Evolutionary conservation across 1,140 invertebrate genomes (phyloP), one percentile per base, ranked within the genome.

Genomic region (Atopsyche davidsoni): DNA sequence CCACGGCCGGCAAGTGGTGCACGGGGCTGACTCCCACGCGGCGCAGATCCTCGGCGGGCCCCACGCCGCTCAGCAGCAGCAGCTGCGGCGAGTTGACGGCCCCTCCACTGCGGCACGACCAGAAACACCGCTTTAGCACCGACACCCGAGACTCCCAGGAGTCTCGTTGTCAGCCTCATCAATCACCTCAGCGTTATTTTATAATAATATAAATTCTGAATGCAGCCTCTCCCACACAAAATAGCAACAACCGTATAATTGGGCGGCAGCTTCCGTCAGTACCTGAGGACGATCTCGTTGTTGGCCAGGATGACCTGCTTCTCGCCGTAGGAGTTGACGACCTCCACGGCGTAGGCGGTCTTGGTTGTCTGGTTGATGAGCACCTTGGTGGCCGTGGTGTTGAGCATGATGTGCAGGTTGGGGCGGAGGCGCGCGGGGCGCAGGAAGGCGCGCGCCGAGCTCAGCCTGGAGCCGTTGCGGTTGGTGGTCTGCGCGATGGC

Each of bases 401-500:
- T 82, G 0, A 85, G 55, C 49, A 77, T 60, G 0, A 90, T 70
- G 53, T 86, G 75, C 1, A 93, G 69, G 66, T 93, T 93, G 2
- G 66, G 62, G 0, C 93, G 73, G 0, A 86, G 64, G 2, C 87
- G 70, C 0, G 83, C 84, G 0, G 93, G 92, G 9, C 89, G 68
- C 0, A 98, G 68, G 60, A 92, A 97, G 0, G 87, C 92, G 62
- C 91, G 89, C 0, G 84, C 76, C 10, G 75, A 78, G 53, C 77
- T 86, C 56, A 80, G 75, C 17, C 87, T 73, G 10, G 72, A 71
- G 1, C 83, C 84, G 21, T 75, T 84, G 66, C 43, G 85, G 65
- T 59, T 86, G 52, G 83, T 82, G 3, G 85, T 91, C 69, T 92
- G 95, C 2, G 84, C 85, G n/a, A 90, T 85, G 72, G 90, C 90